Evolutionary conservation across 2,888 invertebrate genomes (phyloP), one percentile per base, ranked within the genome.

Genomic region (Rambutsinella grinnellia): DNA sequence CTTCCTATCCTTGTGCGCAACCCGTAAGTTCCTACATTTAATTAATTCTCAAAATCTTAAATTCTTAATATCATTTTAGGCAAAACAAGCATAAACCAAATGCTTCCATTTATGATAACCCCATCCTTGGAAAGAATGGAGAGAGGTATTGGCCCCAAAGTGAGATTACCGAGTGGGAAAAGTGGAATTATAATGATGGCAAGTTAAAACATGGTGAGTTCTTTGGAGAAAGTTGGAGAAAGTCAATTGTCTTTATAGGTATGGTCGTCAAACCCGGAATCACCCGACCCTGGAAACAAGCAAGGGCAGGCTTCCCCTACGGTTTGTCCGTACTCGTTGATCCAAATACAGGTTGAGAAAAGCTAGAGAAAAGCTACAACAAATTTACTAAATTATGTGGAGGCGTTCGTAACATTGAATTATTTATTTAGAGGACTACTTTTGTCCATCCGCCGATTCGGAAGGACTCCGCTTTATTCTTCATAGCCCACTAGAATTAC

Each of bases 1-100:
- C 88, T 90, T 0, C 89, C 80, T 8, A 49, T 82, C 27, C 67
- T 76, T 6, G 36, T 71, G 8, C 54, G 21, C 5, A 54, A 66
- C 24, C 36, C 47, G 71, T 72, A 49, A 72, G 62, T 24, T n/a
- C n/a, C 13, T 19, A 13, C 26, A 28, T 3, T 27, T 63, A 51
- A 17, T n/a, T 17, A 54, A 23, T 23, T 21, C 44, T 27, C 51
- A 5, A n/a, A 10, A 28, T 27, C 10, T 51, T 27, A 54, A 46
- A n/a, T 60, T 13, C 3, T n/a, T 36, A 19, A 23, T 36, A 46
- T 57, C n/a, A 13, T 2, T 49, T 26, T 10, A 66, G 56, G 6
- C 66, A 54, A 66, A 56, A 44, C 13, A 51, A 2, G 17, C 15
- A 2, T 1, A 23, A 54, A 2, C 19, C 28, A 1, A 53, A 19